phyloP scores from a whole-genome alignment of 2,888 invertebrate genomes.

The Margaritifera margaritifera region DNA sequence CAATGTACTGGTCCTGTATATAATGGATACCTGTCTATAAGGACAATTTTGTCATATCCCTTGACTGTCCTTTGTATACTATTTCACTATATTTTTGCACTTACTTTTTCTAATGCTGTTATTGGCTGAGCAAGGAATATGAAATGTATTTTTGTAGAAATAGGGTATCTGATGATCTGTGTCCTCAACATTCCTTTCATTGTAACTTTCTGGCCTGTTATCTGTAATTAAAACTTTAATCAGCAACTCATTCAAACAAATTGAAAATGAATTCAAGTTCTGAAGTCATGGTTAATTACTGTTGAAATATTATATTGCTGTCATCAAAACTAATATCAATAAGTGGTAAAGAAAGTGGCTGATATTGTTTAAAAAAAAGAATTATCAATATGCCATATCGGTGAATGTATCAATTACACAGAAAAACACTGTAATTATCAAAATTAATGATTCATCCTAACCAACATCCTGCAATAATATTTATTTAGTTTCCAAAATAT shows the following conservation, averaged over 20 bases:
- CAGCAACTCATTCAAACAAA: neutral
- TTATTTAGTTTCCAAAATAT: no score
- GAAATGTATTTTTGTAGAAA: conserved; percentile 48
- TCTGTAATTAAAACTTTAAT: conserved; percentile 34
- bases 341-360: no score
- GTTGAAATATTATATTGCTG: no score
- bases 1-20: neutral
- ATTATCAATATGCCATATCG: no score
- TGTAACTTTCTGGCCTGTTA: conserved; percentile 54
- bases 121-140: conserved; percentile 55
- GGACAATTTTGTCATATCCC: neutral
- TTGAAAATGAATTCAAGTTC: no score
- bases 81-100: conserved; percentile 10
- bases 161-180: conserved; percentile 50
- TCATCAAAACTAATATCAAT: no score
- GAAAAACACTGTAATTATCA: no score
- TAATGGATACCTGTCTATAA: neutral
- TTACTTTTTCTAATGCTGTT: conserved; percentile 35
- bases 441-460: no score
- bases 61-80: neutral
- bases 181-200: conserved; percentile 60
- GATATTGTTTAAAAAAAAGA: no score
- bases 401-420: no score
- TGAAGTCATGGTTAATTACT: no score
- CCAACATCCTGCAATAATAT: no score